Evolutionary conservation across 2,113 vertebrate genomes (phyloP), one percentile per base, ranked within the genome.

Genomic region (Hylia prasina): DNA sequence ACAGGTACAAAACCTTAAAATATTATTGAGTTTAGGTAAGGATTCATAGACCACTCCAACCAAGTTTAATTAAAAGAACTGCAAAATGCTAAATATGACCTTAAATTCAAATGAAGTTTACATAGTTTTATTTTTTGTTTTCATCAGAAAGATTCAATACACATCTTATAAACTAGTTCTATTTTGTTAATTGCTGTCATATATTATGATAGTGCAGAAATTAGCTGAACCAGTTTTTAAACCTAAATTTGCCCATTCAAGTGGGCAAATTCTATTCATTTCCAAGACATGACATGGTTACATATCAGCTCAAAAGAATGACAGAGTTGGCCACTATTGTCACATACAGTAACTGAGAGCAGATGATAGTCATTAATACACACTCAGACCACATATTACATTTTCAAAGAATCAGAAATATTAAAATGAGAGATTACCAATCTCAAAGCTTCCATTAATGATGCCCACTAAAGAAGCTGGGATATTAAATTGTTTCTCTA

Each of bases 371-470:
- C 58, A 31, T 9, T 63, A 54, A 56, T 2, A 53, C 9, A 37
- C 5, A 15, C 10, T 88, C 28, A 89, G 60, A 12, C 19, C 71
- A 82, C 13, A 66, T 1, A 68, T 1, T 10, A 6, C 23, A 48
- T 70, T 91, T 75, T 50, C 37, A 91, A 87, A 82, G 28, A 91
- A 79, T 8, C 79, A 83, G 19, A 70, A 93, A 79, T 40, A 31
- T 13, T 65, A 72, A 87, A 96, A 80, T 44, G 72, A 65, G 40
- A 57, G 12, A 89, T 97, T 98, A 98, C 98, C 98, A 82, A 98
- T 98, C 96, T 98, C 98, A 96, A 98, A 98, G 91, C 98, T 98
- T 53, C 98, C 98, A 37, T 98, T 98, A 58, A 98, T 98, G 78
- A 98, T 95, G 53, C 98, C 98, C 60, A 98, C 97, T 53, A 98